Conservation (phyloP, 1,140 invertebrate species). For the Pogonus chalceus region DNA sequence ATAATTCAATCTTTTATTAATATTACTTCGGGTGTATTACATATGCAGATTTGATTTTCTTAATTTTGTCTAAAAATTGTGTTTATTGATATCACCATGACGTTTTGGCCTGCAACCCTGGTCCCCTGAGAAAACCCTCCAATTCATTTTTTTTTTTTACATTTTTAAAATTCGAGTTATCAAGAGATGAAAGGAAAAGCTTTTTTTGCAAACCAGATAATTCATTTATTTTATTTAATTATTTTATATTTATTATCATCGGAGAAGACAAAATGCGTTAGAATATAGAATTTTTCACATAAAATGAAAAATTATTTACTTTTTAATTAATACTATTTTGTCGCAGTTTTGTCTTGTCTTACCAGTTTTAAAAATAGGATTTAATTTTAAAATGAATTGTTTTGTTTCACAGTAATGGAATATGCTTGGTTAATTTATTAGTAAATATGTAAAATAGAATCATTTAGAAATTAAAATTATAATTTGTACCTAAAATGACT, state of each 20-base stretch:
- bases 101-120: slow-evolving; percentile 11
- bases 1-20: slow-evolving; percentile 4
- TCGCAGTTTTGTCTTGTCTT: no score
- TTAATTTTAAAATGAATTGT: no score
- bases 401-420: no score
- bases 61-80: slow-evolving; percentile 9
- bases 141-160: neutral
- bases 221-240: neutral
- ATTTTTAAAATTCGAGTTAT: slow-evolving; percentile 1
- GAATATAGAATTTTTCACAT: neutral
- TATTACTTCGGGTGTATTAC: slow-evolving; percentile 4
- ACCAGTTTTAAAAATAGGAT: no score
- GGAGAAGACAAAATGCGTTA: slow-evolving; percentile 4
- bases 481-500: no score
- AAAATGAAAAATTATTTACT: no score
- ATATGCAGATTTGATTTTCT: slow-evolving; percentile 7
- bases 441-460: no score
- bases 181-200: slow-evolving; percentile 1
- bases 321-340: no score
- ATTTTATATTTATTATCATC: slow-evolving; percentile 7
- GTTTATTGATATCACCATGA: slow-evolving; percentile 5
- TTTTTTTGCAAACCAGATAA: neutral
- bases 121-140: slow-evolving; percentile 10
- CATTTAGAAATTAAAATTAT: no score
- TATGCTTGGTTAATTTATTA: no score